Percentiles rank a stretch among this genome's conserved stretches.
These are phyloP conservation scores for Tadarida brasiliensis DNA, from an alignment of 2,797 vertebrate species.

Conservation along the genomic window DNA sequence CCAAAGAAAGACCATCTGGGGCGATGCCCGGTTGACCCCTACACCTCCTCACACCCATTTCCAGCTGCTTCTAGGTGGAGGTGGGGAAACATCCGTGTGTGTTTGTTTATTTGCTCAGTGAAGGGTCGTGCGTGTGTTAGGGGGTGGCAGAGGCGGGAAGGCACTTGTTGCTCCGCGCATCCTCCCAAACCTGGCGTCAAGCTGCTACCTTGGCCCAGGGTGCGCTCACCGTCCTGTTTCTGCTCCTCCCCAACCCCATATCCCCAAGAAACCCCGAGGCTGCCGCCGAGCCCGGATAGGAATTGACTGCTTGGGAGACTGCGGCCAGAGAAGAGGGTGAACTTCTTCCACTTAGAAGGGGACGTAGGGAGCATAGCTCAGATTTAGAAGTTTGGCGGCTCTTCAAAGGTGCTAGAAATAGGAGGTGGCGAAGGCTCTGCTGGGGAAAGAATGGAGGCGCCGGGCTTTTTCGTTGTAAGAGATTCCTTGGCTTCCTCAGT, in stretches of 20 bases:
- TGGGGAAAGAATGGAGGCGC: neutral
- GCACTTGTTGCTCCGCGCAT: constrained; percentile 75
- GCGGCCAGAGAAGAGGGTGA: neutral
- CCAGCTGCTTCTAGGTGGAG: too few relatives aligned
- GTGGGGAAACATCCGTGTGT: neutral
- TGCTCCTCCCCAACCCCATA: neutral
- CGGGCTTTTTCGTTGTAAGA: neutral
- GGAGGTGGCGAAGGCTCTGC: neutral
- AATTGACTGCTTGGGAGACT: neutral
- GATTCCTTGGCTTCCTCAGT: neutral
- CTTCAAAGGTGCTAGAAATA: neutral
- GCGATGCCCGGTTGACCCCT: neutral
- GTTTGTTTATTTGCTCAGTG: neutral
- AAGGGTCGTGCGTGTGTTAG: neutral
- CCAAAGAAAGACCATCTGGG: neutral
- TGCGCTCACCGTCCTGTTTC: neutral
- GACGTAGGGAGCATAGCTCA: neutral
- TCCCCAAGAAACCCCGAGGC: neutral
- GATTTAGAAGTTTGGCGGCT: constrained; percentile 23
- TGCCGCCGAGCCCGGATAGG: neutral
- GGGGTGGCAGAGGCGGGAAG: neutral
- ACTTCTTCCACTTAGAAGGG: neutral
- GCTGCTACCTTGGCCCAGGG: neutral
- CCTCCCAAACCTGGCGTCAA: neutral
- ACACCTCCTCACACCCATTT: neutral